phyloP scores from a whole-genome alignment of 64 coral and sea anemone genomes.

The Platygyra sinensis region DNA sequence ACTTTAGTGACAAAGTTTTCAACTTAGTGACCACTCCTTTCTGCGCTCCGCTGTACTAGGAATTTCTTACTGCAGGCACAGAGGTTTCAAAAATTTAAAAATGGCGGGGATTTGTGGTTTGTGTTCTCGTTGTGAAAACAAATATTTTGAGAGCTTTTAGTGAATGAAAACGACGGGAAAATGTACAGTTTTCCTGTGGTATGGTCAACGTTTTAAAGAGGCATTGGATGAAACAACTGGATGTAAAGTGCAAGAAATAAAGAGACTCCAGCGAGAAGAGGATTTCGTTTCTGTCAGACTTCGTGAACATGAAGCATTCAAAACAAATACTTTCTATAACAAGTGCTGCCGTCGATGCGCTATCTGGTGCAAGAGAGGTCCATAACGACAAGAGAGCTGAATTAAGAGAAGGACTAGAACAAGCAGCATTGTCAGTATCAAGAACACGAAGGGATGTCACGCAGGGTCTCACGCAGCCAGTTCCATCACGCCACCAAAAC shows the following conservation, averaged over 20 bases:
- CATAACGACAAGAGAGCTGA: neutral
- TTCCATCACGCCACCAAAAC: neutral
- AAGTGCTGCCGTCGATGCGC: conserved; percentile 80
- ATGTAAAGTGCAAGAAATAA: conserved; percentile 21
- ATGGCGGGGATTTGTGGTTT: conserved; percentile 18
- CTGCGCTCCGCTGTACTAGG: neutral
- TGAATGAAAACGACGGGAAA: neutral
- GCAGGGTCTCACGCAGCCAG: no score
- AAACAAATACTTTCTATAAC: conserved; percentile 86
- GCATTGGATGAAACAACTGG: neutral
- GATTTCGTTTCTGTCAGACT: neutral
- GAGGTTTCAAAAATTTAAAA: conserved; percentile 15
- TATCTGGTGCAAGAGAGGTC: conserved; percentile 12
- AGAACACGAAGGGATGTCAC: neutral
- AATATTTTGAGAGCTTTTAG: neutral
- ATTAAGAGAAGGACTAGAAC: conserved; percentile 2
- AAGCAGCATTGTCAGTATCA: neutral
- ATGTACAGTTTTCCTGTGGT: neutral
- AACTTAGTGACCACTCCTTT: conserved; percentile 6
- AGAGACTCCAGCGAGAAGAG: neutral
- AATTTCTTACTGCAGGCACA: conserved; percentile 25
- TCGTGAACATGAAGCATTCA: conserved; percentile 12
- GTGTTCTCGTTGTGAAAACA: neutral
- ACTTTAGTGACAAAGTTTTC: no score
- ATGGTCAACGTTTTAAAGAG: neutral